Evolutionary conservation across 1,140 invertebrate species (phyloP).

Genomic region (Cydia strobilella): DNA sequence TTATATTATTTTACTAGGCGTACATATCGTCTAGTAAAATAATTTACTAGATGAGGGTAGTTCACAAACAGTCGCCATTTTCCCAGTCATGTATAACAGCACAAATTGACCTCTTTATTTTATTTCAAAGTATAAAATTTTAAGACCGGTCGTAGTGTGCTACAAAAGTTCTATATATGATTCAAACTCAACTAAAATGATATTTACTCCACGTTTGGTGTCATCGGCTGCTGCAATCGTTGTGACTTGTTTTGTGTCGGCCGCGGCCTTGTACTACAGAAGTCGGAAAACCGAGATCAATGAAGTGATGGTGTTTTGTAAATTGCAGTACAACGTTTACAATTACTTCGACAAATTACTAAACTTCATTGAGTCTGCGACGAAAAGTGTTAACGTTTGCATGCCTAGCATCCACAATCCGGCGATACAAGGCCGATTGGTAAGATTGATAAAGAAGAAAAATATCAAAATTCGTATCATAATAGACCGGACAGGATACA

Average conservation of each 20-base stretch:
- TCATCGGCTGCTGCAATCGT: constrained; percentile 64
- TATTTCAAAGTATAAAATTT: constrained; percentile 65
- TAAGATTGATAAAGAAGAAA: constrained; percentile 61
- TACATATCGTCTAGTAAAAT: neutral
- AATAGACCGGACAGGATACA: constrained; percentile 65
- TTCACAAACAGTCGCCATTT: constrained; percentile 39
- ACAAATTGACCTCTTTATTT: constrained; percentile 61
- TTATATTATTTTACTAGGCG: neutral
- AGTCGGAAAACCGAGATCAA: constrained; percentile 66
- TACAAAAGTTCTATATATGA: constrained; percentile 58
- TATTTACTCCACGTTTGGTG: constrained; percentile 60
- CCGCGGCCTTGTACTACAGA: constrained; percentile 70
- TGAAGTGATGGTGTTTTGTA: constrained; percentile 77
- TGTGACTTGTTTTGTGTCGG: constrained; percentile 67
- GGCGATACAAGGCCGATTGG: constrained; percentile 67
- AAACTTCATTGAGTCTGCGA: constrained; percentile 67
- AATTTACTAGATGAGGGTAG: constrained; percentile 52
- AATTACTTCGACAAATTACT: constrained; percentile 74
- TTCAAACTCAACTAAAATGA: constrained; percentile 71
- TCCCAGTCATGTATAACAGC: constrained; percentile 38
- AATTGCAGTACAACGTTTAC: constrained; percentile 69
- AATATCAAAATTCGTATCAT: constrained; percentile 66
- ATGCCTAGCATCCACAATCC: constrained; percentile 75
- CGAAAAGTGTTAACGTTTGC: constrained; percentile 63
- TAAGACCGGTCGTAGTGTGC: constrained; percentile 53